Percentiles rank a stretch among this genome's conserved stretches.
Evolutionary conservation across 30 jellyfish, hydroid and myxozoan genomes (phyloP).

Genomic region (Aurelia sp.): DNA sequence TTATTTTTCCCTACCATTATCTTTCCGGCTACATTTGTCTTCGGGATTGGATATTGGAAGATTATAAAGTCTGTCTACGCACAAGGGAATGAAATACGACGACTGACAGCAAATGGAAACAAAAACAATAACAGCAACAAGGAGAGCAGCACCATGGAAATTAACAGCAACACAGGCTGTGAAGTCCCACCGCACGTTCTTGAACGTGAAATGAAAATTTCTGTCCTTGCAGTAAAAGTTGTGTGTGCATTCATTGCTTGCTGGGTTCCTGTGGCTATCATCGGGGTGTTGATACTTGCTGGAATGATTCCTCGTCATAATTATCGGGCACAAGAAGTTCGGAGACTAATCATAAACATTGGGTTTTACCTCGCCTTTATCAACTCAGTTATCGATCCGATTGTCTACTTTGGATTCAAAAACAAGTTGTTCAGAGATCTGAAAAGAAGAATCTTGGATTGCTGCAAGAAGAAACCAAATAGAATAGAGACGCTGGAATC

Average conservation of each 20-base stretch:
- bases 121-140: no score
- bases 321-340: no score
- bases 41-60: background rate
- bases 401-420: conserved; percentile 52
- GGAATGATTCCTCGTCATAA: no score
- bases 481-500: no score
- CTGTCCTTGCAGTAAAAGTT: conserved; percentile 51
- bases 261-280: conserved; percentile 75
- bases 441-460: no score
- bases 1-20: conserved; percentile 15
- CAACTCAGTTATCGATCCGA: conserved; percentile 64
- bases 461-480: no score
- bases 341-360: background rate
- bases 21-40: conserved; percentile 21
- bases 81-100: conserved; percentile 10
- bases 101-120: background rate
- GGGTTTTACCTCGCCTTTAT: conserved; percentile 43
- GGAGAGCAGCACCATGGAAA: no score
- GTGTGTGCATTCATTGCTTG: conserved; percentile 49
- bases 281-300: background rate
- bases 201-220: conserved; percentile 44
- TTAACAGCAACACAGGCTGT: no score
- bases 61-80: background rate
- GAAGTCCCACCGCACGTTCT: conserved; percentile 9
- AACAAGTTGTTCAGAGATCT: background rate